Conservation (phyloP, 2,113 vertebrate genomes). For the Apaloderma vittatum region DNA sequence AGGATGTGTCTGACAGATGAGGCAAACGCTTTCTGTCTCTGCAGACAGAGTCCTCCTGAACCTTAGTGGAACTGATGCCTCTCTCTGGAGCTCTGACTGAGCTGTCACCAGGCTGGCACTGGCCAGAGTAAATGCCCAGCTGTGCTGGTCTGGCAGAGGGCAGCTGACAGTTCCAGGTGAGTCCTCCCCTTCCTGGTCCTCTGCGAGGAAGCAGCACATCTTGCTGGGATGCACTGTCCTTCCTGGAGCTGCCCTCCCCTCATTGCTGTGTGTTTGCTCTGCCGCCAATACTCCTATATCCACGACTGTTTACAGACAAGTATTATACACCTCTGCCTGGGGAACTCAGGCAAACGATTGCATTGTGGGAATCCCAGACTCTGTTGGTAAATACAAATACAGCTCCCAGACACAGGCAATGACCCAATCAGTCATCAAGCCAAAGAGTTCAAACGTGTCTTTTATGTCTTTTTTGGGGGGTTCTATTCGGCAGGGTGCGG, state of each 20-base stretch:
- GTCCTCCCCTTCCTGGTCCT: background rate
- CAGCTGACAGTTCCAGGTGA: background rate
- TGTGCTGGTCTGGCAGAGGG: background rate
- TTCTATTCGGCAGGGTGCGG: background rate
- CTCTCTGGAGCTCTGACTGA: background rate
- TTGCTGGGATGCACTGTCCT: background rate
- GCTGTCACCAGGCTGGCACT: background rate
- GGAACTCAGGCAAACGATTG: conserved; percentile 62
- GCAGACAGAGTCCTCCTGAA: background rate
- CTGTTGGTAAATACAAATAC: conserved; percentile 18
- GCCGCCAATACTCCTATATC: background rate
- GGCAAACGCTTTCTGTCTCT: fast-evolving
- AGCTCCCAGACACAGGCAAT: conserved; percentile 25
- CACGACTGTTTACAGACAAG: background rate
- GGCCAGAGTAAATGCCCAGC: no score
- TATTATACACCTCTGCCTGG: conserved; percentile 28
- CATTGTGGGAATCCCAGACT: conserved; percentile 33
- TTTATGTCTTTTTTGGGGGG: background rate
- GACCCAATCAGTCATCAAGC: conserved; percentile 28
- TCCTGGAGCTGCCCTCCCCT: background rate
- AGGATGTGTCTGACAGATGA: fast-evolving
- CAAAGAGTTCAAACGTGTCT: background rate
- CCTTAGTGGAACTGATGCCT: background rate
- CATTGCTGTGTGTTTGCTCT: background rate
- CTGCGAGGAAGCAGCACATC: background rate